A percentile compares a stretch with the other conserved stretches of the same genome.
Evolutionary conservation across 2,888 invertebrate species (phyloP).

Genomic region (Baronia brevicornis): DNA sequence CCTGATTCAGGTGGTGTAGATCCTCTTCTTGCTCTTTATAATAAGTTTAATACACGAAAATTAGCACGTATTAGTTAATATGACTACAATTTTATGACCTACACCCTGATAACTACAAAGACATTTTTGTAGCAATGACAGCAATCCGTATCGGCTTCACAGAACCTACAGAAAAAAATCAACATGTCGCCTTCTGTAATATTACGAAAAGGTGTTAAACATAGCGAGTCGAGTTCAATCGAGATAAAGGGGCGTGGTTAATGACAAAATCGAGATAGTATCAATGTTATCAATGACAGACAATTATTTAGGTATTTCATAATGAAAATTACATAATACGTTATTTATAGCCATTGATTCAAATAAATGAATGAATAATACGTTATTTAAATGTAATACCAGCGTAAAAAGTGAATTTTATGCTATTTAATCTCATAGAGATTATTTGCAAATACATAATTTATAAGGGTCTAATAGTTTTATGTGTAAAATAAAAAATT

Average conservation of each 20-base stretch:
- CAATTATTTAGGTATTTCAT: background rate
- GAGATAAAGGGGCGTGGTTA: conserved; percentile 47
- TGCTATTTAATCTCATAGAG: too few relatives aligned
- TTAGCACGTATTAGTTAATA: conserved; percentile 63
- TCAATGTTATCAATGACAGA: conserved; percentile 22
- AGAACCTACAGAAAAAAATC: conserved; percentile 73
- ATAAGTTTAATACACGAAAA: conserved; percentile 57
- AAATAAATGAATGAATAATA: too few relatives aligned
- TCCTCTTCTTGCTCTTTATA: conserved; percentile 63
- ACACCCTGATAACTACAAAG: conserved; percentile 75
- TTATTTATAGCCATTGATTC: too few relatives aligned
- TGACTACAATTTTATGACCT: conserved; percentile 70
- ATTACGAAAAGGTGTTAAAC: conserved; percentile 61
- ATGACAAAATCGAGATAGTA: conserved; percentile 45
- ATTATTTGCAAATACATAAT: too few relatives aligned
- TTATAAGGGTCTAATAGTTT: too few relatives aligned
- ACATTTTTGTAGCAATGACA: conserved; percentile 75
- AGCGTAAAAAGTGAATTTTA: too few relatives aligned
- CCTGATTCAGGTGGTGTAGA: conserved; percentile 67
- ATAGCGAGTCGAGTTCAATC: conserved; percentile 52
- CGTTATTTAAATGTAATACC: too few relatives aligned
- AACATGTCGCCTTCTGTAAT: conserved; percentile 71
- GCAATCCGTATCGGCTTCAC: conserved; percentile 74
- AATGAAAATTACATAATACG: conserved; percentile 1
- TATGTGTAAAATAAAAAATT: too few relatives aligned